Evolutionary conservation across 2,888 invertebrate genomes (phyloP), one percentile per base, ranked within the genome.

Genomic region (Coleophora flavipennella): DNA sequence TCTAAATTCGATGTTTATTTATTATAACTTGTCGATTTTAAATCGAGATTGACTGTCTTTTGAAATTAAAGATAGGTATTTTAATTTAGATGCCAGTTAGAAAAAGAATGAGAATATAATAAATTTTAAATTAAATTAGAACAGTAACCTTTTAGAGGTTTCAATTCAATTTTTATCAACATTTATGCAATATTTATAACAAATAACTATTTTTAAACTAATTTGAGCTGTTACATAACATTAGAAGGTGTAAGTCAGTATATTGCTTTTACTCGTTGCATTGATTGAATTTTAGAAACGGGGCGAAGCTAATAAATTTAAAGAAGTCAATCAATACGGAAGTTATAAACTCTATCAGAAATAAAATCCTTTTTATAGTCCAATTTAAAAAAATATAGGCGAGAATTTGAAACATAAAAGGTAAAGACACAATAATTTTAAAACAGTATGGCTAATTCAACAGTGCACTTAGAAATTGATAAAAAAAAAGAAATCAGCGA

Each of bases 1-100:
- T 20, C 74, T 83, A 81, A 80, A 83, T 83, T 83, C 81, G 81
- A 81, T 81, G 80, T 76, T 76, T 6, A 20, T 20, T 20, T n/a
- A n/a, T n/a, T n/a, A n/a, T n/a, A n/a, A n/a, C n/a, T n/a, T n/a
- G n/a, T n/a, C n/a, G n/a, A n/a, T n/a, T n/a, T n/a, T n/a, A n/a
- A n/a, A n/a, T n/a, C n/a, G n/a, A n/a, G n/a, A n/a, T n/a, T n/a
- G n/a, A n/a, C n/a, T n/a, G n/a, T n/a, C n/a, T n/a, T n/a, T n/a
- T n/a, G n/a, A n/a, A n/a, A n/a, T n/a, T n/a, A n/a, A n/a, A n/a
- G n/a, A n/a, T n/a, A n/a, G n/a, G n/a, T n/a, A n/a, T n/a, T n/a
- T n/a, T n/a, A n/a, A n/a, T n/a, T n/a, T n/a, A n/a, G n/a, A n/a
- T n/a, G n/a, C n/a, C n/a, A n/a, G n/a, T n/a, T n/a, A n/a, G n/a